A percentile compares a stretch with the other conserved stretches of the same genome.
Evolutionary conservation across 2,797 vertebrate species (phyloP).

Genomic region (Squalus acanthias): DNA sequence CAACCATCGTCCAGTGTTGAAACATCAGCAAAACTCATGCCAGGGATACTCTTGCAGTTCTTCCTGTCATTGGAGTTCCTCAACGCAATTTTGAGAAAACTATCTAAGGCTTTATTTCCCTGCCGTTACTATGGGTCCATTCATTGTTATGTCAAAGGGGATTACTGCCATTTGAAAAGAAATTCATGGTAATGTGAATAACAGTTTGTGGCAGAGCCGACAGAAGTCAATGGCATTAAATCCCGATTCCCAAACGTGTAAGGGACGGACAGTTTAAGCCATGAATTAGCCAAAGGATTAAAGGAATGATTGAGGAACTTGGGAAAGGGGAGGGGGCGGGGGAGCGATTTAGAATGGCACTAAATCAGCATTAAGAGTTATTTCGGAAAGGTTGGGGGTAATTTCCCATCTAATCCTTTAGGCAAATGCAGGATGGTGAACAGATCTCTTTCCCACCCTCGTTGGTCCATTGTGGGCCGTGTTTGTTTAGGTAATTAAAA

Average conservation of each 20-base stretch:
- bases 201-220: constrained; percentile 22
- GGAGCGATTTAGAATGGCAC: constrained; percentile 23
- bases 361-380: constrained; percentile 10
- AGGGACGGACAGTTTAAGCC: not conserved
- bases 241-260: not conserved
- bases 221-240: constrained; percentile 28
- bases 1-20: not conserved
- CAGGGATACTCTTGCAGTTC: constrained; percentile 5
- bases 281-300: constrained; percentile 29
- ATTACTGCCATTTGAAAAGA: not conserved
- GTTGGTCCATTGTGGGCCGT: constrained; percentile 41
- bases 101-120: not conserved
- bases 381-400: constrained; percentile 39
- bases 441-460: constrained; percentile 44
- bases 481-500: constrained; percentile 51
- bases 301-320: not conserved
- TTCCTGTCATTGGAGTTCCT: not conserved
- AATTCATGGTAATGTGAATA: constrained; percentile 21
- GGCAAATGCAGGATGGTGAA: constrained; percentile 51
- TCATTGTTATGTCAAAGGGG: constrained; percentile 32
- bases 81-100: constrained; percentile 22
- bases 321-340: not conserved
- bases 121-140: constrained; percentile 24
- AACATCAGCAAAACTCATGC: not conserved
- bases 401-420: constrained; percentile 51